A percentile compares a stretch with the other conserved stretches of the same genome.
These are phyloP conservation scores for Conomelus anceps DNA, from an alignment of 2,888 invertebrate genomes.

Conservation along the genomic window DNA sequence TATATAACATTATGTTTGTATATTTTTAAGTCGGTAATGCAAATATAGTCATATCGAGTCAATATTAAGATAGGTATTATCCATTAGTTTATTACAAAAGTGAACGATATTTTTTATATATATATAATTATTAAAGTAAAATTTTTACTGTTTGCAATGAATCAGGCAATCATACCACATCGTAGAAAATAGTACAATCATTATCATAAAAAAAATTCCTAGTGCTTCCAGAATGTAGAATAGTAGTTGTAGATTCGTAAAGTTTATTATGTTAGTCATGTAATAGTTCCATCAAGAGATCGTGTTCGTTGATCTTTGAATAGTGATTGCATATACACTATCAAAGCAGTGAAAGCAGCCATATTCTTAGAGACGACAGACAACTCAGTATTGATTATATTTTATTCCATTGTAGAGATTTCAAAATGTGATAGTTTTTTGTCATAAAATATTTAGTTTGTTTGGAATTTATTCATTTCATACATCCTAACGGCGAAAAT, in stretches of 20 bases:
- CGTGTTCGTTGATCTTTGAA: neutral
- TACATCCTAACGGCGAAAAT: too few species aligned
- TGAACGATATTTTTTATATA: neutral
- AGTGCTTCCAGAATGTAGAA: neutral
- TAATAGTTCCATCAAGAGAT: neutral
- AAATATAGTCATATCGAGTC: constrained; percentile 45
- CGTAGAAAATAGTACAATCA: neutral
- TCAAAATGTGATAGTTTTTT: neutral
- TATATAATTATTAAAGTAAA: neutral
- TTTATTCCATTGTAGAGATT: neutral
- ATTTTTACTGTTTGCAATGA: neutral
- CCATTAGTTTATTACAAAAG: neutral
- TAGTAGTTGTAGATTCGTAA: neutral
- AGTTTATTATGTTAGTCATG: neutral
- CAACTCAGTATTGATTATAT: neutral
- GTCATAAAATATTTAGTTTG: neutral
- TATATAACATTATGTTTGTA: constrained; percentile 8
- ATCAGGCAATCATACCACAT: neutral
- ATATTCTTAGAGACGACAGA: neutral
- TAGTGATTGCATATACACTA: neutral
- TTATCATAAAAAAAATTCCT: neutral
- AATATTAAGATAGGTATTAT: constrained; percentile 32
- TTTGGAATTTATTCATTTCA: neutral
- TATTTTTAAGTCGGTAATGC: constrained; percentile 12
- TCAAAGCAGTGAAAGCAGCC: neutral